These are phyloP conservation scores for Osmerus eperlanus DNA, from an alignment of 2,113 vertebrate species.

Conservation along the genomic window DNA sequence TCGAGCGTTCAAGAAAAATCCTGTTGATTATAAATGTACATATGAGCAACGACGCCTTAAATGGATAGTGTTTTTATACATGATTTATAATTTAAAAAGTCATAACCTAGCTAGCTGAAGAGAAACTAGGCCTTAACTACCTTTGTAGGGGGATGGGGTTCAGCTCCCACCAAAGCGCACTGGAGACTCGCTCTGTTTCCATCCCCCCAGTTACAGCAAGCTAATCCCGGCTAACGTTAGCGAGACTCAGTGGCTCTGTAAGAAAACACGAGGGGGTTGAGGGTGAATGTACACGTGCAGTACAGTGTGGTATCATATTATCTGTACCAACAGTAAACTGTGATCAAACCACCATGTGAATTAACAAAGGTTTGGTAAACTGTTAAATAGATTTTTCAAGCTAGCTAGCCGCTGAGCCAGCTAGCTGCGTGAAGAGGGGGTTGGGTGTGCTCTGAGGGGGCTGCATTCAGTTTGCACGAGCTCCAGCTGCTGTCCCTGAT, in stretches of 20 bases:
- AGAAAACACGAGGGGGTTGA: not conserved
- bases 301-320: not conserved
- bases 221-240: no score
- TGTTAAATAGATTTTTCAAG: no score
- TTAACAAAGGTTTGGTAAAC: no score
- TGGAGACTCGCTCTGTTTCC: not conserved
- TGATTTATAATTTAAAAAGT: not conserved
- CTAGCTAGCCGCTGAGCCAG: no score
- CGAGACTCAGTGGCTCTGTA: not conserved
- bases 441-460: no score
- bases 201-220: not conserved
- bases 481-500: no score
- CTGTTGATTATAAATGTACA: not conserved
- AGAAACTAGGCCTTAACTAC: not conserved
- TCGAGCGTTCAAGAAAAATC: not conserved
- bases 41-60: not conserved
- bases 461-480: no score
- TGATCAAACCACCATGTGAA: no score
- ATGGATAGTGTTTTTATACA: not conserved
- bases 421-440: no score
- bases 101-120: not conserved
- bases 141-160: conserved; percentile 6
- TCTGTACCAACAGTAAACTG: not conserved
- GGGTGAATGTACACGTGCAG: not conserved
- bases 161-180: not conserved